These are phyloP conservation scores for Drosophila busckii DNA, from an alignment of 1,140 invertebrate species.

Conservation along the genomic window DNA sequence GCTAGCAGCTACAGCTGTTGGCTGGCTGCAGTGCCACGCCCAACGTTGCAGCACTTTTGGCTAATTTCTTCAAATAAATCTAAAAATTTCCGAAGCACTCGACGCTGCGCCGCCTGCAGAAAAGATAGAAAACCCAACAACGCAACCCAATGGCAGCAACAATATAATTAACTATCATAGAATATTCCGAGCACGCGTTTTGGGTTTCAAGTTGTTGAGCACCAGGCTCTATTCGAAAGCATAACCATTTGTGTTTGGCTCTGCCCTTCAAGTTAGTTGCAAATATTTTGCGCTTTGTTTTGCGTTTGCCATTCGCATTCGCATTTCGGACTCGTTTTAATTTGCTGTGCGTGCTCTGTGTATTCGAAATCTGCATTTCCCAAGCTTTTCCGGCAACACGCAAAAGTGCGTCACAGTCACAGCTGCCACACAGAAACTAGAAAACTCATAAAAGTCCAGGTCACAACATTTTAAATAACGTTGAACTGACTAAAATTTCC, in stretches of 20 bases:
- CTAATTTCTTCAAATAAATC: slow-evolving; percentile 67
- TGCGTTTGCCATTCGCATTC: slow-evolving; percentile 13
- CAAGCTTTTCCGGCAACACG: background rate
- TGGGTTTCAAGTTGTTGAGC: slow-evolving; percentile 21
- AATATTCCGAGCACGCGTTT: slow-evolving; percentile 61
- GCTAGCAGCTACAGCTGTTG: slow-evolving; percentile 11
- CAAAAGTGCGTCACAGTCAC: background rate
- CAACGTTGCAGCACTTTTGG: slow-evolving; percentile 30
- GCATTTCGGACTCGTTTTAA: slow-evolving; percentile 61
- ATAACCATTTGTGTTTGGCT: slow-evolving; percentile 39
- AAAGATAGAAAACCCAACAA: slow-evolving; percentile 13
- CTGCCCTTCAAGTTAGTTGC: slow-evolving; percentile 14
- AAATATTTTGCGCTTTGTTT: slow-evolving; percentile 12
- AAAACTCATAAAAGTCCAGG: background rate
- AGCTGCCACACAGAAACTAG: slow-evolving; percentile 1
- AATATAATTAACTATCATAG: slow-evolving; percentile 71
- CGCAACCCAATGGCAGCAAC: slow-evolving; percentile 12
- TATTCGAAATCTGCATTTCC: slow-evolving; percentile 52
- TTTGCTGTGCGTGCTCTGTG: slow-evolving; percentile 65
- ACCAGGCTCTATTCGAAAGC: slow-evolving; percentile 3
- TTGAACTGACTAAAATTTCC: no score
- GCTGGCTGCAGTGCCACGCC: background rate
- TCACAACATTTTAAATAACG: no score
- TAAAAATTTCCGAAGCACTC: slow-evolving; percentile 35
- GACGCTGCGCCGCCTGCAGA: no score